These are phyloP conservation scores for Enteromius anoplus DNA, from an alignment of 2,797 vertebrate species.

Conservation along the genomic window DNA sequence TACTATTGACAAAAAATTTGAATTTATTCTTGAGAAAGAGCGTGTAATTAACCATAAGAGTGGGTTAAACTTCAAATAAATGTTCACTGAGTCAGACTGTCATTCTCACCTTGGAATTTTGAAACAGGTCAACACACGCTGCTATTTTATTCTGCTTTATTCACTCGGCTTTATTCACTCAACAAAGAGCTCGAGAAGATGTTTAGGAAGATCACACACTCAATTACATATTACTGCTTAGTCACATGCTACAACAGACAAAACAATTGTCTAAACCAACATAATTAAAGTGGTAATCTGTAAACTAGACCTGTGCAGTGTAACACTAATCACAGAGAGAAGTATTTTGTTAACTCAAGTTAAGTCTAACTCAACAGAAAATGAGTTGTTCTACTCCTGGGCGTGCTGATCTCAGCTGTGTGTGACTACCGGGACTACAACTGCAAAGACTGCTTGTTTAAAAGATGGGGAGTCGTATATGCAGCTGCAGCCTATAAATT, in stretches of 20 bases:
- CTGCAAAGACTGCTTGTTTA: constrained; percentile 54
- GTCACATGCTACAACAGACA: constrained; percentile 1
- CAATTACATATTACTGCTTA: background rate
- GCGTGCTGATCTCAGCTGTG: constrained; percentile 70
- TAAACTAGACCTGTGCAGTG: background rate
- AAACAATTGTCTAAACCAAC: background rate
- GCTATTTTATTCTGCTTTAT: background rate
- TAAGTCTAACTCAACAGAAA: background rate
- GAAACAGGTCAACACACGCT: constrained; percentile 29
- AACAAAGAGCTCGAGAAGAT: background rate
- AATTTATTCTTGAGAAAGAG: constrained; percentile 11
- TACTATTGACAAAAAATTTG: constrained; percentile 1
- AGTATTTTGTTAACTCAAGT: background rate
- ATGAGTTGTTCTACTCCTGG: background rate
- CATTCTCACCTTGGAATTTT: constrained; percentile 28
- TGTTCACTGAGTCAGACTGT: constrained; percentile 26
- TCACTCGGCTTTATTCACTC: background rate
- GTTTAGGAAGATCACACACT: background rate
- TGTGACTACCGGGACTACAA: background rate
- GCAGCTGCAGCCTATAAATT: constrained; percentile 79
- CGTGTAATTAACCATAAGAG: background rate
- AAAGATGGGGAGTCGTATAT: constrained; percentile 69
- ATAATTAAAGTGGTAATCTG: constrained; percentile 1
- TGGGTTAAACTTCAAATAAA: constrained; percentile 10
- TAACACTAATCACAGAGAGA: constrained; percentile 1